Evolutionary conservation across 2,113 vertebrate species (phyloP), one percentile per base, ranked within the genome.

Genomic region (Benitochromis conjunctus): DNA sequence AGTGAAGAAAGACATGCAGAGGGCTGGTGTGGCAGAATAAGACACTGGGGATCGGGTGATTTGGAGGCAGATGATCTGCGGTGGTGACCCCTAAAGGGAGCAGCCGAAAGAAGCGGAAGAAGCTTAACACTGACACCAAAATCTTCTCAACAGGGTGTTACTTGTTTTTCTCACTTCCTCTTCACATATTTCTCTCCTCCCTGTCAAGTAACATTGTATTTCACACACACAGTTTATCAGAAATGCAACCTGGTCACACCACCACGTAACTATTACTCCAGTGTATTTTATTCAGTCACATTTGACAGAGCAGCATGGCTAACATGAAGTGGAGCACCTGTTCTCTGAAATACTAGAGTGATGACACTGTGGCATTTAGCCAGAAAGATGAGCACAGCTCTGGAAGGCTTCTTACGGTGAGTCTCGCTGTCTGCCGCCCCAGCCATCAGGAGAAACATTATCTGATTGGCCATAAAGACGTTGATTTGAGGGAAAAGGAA

Each of bases 121-220:
- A 74, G 16, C 19, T 58, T 51, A 48, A 78, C 60, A 58, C 31
- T 9, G 66, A 74, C 85, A 82, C 29, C 58, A 79, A 79, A 86
- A 80, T 48, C 19, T 10, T 90, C 64, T 91, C 78, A 43, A 18
- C 60, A 11, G 66, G 87, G 18, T 69, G 85, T 51, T 86, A 79
- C 48, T 87, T 77, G 62, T 93, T 66, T 92, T 91, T 93, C 84
- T 91, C 92, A 92, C 88, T 85, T 88, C 36, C 57, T 81, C 60
- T 90, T 93, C 81, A 86, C 90, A 91, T 89, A 89, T 82, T 93
- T 69, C 11, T 79, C 29, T 87, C 92, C 21, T 87, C 81, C 51
- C 69, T 84, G 89, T 87, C 89, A 89, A 81, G 89, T 91, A 89
- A 90, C 86, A 77, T 92, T 86, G 24, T 64, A 74, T 88, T 85